Evolutionary conservation across 2,113 vertebrate genomes (phyloP), one percentile per base, ranked within the genome.

Genomic region (Noctilio leporinus): DNA sequence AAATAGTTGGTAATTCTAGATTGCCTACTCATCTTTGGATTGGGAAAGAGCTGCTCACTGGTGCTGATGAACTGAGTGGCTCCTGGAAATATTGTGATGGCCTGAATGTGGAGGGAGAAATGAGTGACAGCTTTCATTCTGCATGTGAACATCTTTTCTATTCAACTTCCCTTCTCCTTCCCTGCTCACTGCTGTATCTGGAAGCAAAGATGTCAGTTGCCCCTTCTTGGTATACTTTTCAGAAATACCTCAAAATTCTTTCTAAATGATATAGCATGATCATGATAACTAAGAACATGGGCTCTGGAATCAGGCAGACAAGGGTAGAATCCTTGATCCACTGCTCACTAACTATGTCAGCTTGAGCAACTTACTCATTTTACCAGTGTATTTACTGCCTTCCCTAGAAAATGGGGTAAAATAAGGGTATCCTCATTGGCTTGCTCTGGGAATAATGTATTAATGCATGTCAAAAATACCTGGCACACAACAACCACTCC

Each of bases 141-240:
- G 28, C 3, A 0, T 5, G 9, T 38, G 20, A 8, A n/a, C 0
- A n/a, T 76, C 33, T 22, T 35, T 35, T n/a, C 38, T 4, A 15
- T 75, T 69, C 5, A 10, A 1, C 16, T 65, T 38, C 88, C 5
- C 47, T 84, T 59, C 24, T 40, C 30, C 22, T 49, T 26, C 15
- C 6, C 11, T 1, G 4, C 28, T 57, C 38, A 38, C 26, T 47
- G 7, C 33, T 91, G 78, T 47, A 15, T 38, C 8, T 20, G 4
- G 47, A 40, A 10, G 1, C 33, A 69, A 62, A 43, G 43, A 24
- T 45, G 6, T 65, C 26, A 78, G 0, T 20, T 38, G 7, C 2
- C n/a, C 12, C 3, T 67, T 69, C 26, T 43, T 38, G 15, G 5
- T 35, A 3, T 51, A 8, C 35, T 11, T 85, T 93, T 77, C 28